Base-by-base conservation (phyloP, 2,113 vertebrate species). In the Diadophis punctatus region DNA sequence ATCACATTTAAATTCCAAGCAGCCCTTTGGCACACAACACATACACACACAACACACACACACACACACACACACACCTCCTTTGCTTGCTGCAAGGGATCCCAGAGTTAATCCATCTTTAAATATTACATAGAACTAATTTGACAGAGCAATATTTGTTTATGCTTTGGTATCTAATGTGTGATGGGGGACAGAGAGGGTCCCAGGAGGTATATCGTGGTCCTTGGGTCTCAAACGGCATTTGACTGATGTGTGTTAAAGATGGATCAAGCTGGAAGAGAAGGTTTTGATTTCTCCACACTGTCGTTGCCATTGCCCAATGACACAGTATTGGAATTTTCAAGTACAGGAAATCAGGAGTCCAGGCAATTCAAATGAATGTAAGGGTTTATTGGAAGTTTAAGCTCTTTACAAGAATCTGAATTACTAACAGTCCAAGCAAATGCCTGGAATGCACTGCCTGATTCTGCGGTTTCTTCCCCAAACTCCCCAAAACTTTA, bases 101-200 rank as follows among this genome's bases (percentile, higher is more conserved):
- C 93, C 96, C 91, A 94, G 94, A 92, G 95, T 9, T 97, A 96
- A 96, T 96, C 93, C 94, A 92, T 92, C 92, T 94, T 91, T 93
- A 94, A 96, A 96, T 96, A 94, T 95, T 96, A 95, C 18, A 80
- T 95, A 95, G 93, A 96, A 95, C 93, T 96, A 90, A 95, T 97
- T 97, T 95, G 94, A 86, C 90, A 89, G 94, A 3, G 56, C 93
- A 86, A 94, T 97, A 95, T 96, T 95, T 97, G 96, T 95, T 95
- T 90, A 84, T 92, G 92, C 92, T 89, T 94, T 95, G 91, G 92
- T 48, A 11, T 90, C 92, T 88, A 49, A 95, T 52, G 91, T 89
- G 90, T 88, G 30, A 53, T 46, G 90, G 88, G 86, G 86, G 27
- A 74, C 60, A 39, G 14, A 55, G 68, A 88, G 90, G 55, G 3